Evolutionary conservation across 92 coral and sea anemone genomes (phyloP), one percentile per base, ranked within the genome.

Genomic region (Galaxea fascicularis): DNA sequence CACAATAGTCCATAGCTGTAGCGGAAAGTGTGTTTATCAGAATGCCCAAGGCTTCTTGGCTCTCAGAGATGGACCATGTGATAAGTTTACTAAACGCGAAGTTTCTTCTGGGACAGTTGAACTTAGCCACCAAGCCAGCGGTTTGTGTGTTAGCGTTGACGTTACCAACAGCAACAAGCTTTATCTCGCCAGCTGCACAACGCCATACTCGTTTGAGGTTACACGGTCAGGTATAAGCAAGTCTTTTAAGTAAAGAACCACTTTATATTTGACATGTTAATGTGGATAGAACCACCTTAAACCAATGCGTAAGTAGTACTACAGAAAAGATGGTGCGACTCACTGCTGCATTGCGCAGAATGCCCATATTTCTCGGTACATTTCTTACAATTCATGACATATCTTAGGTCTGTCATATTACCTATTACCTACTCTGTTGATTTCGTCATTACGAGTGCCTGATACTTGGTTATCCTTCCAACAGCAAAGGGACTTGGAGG

Each of bases 1-100:
- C 58, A 72, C 87, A 59, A 58, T 94, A 45, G 78, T 78, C 10
- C 98, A 94, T 79, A 94, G 95, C 49, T 94, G 98, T 30, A 91
- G 92, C 63, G 98, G 95, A 9, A 91, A 86, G 73, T 94, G 98
- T 73, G 90, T 92, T 68, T 76, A 65, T 52, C 84, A 68, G 17
- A 88, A 94, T 44, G 74, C 39, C 20, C 76, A 52, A 35, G 59
- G 69, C 22, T 80, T 69, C 66, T 63, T 91, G 54, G 85, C 92
- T 6, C 86, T 91, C 15, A 83, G 90, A 67, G 75, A 88, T 41
- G 78, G 80, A 35, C 94, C 90, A 3, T 91, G 94, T 65, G 92
- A 91, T 53, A 47, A 44, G 41, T 91, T 91, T 29, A 82, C 80
- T 14, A 87, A 73, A 80, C 56, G 39, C 49, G 62, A 74, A 49